Evolutionary conservation across 1,140 invertebrate genomes (phyloP).

Genomic region (Hesperophylax magnus): DNA sequence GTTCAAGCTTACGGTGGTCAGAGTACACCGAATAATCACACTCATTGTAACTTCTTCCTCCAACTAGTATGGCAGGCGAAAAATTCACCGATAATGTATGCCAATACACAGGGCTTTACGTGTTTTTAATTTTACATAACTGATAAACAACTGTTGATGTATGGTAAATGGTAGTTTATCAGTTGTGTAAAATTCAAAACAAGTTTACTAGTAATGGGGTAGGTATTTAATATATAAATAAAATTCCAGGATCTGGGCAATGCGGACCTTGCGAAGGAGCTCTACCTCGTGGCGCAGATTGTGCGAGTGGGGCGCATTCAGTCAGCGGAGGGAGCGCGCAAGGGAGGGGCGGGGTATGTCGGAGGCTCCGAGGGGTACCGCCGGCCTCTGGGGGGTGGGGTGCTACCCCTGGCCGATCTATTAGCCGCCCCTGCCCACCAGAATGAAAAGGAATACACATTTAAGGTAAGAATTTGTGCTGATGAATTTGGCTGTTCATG

Average conservation of each 20-base stretch:
- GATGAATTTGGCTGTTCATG: not conserved
- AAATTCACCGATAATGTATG: no score
- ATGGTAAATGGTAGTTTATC: no score
- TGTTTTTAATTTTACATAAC: no score
- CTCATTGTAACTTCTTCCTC: no score
- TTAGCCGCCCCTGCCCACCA: constrained; percentile 72
- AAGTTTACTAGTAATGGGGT: no score
- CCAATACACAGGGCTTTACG: no score
- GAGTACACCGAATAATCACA: no score
- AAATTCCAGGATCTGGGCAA: constrained; percentile 77
- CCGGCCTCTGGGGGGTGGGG: constrained; percentile 88
- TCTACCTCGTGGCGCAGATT: constrained; percentile 90
- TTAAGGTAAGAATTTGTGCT: constrained; percentile 69
- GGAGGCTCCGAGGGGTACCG: constrained; percentile 66
- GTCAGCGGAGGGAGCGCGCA: constrained; percentile 82
- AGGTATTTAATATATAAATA: no score
- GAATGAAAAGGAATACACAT: constrained; percentile 81
- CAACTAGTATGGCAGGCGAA: no score
- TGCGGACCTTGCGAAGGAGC: constrained; percentile 84
- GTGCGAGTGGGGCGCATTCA: constrained; percentile 91
- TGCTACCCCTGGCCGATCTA: constrained; percentile 77
- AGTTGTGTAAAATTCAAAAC: no score
- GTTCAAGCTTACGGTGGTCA: no score
- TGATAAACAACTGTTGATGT: no score
- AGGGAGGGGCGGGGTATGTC: constrained; percentile 70